Evolutionary conservation across 2,797 vertebrate genomes (phyloP).

Genomic region (Gallinago nigripennis): DNA sequence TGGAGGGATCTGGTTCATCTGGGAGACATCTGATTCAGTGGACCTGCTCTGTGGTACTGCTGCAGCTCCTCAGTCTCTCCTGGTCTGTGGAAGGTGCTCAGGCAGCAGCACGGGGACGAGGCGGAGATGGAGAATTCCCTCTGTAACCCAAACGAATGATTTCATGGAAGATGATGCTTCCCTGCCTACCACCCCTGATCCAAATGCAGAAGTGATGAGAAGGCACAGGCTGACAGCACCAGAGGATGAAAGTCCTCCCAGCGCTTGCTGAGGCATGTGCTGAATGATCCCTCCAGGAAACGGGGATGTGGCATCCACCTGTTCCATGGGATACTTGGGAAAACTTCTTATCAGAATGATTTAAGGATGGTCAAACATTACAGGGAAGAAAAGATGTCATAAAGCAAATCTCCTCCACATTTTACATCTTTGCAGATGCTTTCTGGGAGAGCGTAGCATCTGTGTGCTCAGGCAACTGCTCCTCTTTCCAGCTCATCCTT

Average conservation of each 20-base stretch:
- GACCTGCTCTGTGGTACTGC: not conserved
- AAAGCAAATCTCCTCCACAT: not conserved
- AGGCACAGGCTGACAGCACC: not conserved
- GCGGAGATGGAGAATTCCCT: not conserved
- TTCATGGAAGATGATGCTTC: not conserved
- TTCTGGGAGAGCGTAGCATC: not conserved
- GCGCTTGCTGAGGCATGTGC: fast-evolving
- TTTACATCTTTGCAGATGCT: not conserved
- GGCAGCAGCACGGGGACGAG: not conserved
- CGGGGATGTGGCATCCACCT: not conserved
- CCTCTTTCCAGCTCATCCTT: not conserved
- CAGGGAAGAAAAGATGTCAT: not conserved
- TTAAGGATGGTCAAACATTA: not conserved
- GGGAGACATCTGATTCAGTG: not conserved
- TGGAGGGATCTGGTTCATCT: too few relatives aligned
- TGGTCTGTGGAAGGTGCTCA: not conserved
- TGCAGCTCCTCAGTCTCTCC: not conserved
- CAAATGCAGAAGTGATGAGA: not conserved
- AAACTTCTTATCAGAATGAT: not conserved
- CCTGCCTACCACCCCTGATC: not conserved
- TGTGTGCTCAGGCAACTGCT: not conserved
- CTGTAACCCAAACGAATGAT: not conserved
- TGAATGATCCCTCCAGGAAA: not conserved
- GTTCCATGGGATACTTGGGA: not conserved
- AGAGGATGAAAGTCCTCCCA: fast-evolving